phyloP scores from a whole-genome alignment of 1,140 invertebrate species.

The Macrobrachium rosenbergii region DNA sequence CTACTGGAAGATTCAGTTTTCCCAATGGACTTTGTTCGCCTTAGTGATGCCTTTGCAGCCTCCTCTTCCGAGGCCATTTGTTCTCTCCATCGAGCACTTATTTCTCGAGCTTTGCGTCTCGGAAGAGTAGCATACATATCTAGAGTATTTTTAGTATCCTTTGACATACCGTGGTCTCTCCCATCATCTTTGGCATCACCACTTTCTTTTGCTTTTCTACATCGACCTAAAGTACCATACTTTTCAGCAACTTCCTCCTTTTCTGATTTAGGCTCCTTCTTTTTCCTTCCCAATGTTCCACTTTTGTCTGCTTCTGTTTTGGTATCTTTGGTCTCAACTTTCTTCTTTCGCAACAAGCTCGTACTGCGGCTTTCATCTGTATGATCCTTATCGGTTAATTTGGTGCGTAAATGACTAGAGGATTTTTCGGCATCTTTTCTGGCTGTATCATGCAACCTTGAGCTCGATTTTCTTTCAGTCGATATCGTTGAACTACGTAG shows the following conservation, averaged over 20 bases:
- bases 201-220: conserved; percentile 57
- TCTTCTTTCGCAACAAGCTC: conserved; percentile 56
- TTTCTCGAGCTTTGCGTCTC: conserved; percentile 76
- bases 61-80: conserved; percentile 66
- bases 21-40: conserved; percentile 69
- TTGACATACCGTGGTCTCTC: conserved; percentile 24
- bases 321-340: conserved; percentile 40
- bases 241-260: conserved; percentile 53
- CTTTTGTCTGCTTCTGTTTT: conserved; percentile 21
- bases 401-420: conserved; percentile 32
- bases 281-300: conserved; percentile 36
- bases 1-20: conserved; percentile 48
- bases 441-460: conserved; percentile 2
- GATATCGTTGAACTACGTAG: conserved; percentile 8
- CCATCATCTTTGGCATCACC: conserved; percentile 50
- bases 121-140: conserved; percentile 84
- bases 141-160: conserved; percentile 69
- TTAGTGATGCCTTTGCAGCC: conserved; percentile 31
- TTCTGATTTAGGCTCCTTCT: conserved; percentile 45
- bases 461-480: conserved; percentile 17
- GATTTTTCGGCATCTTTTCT: conserved; percentile 29
- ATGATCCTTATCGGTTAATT: conserved; percentile 25
- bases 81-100: conserved; percentile 73
- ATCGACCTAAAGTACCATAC: conserved; percentile 60
- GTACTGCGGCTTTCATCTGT: conserved; percentile 40